Evolutionary conservation across 2,888 invertebrate species (phyloP), one percentile per base, ranked within the genome.

Genomic region (Cenopis cana): DNA sequence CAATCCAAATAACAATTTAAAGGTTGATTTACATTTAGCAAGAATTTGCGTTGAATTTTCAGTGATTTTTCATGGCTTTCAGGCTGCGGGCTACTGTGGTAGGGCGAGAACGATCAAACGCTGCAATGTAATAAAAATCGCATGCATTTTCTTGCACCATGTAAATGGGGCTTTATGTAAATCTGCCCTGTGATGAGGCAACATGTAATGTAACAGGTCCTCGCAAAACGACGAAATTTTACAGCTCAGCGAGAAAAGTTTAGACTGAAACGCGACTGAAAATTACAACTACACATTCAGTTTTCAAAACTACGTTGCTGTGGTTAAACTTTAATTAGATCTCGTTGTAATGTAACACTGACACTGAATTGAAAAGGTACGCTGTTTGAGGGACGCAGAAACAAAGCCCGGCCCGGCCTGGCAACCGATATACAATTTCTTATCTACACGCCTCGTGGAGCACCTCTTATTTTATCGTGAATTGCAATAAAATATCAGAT

Each of bases 401-500:
- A 61, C 62, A 69, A 70, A 70, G 67, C 72, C 71, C 73, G 74
- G 67, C 72, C 71, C 73, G 74, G 79, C 81, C 77, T 82, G 79
- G 84, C 78, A 83, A 85, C 85, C 55, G 62, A 73, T 64, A 73
- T 68, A 72, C 78, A 79, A 76, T 74, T 77, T 71, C 79, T 85
- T 88, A 89, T 89, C 86, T 81, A 72, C 77, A 77, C 77, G 79
- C 76, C 77, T 82, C 78, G 79, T 81, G 79, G 82, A 86, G 85
- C 82, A 83, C 85, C 83, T 88, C 85, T 87, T 82, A 83, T 85
- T 85, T 89, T 88, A 89, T 90, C 88, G 80, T 75, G 81, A 81
- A 81, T 82, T 86, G 85, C 86, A 86, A 85, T 83, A 85, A 88
- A 85, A 87, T 87, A 82, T 76, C 76, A 78, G 89, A 90, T 90